Base-by-base conservation (phyloP, 64 coral and sea anemone genomes). In the Cladopsammia gracilis region DNA sequence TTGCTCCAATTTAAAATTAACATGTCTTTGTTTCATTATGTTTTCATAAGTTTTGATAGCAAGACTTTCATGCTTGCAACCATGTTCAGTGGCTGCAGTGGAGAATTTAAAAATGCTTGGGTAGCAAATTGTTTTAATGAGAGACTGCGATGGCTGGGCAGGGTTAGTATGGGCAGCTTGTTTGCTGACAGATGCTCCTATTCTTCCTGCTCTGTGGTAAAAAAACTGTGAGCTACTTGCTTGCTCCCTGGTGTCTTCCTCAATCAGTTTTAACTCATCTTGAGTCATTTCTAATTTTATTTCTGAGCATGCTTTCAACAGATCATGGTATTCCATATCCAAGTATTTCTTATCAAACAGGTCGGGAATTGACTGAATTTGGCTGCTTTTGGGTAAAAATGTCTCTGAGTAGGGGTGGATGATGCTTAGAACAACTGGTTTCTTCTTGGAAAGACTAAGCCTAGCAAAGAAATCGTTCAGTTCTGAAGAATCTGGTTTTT, bases 51-150 rank as follows among this genome's bases (percentile, higher is more conserved):
- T 13, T 23, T 71, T 49, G 51, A 71, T 53, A 23, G 48, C 83
- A n/a, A 2, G 7, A 16, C 13, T 43, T 66, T 80, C 77, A 80
- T 59, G 4, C 44, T 60, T 80, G 7, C 3, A 0, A 58, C 77
- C 77, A 60, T 80, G 77, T 0, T 22, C 60, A 3, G 60, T 43
- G 4, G 77, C 77, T 80, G 58, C 60, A 13, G 52, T 24, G 5
- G 18, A 59, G 0, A 24, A 19, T 44, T 24, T 80, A 25, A 61
- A 80, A 9, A 80, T 8, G 0, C 49, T 16, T 1, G 45, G 81
- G 19, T 89, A 89, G 49, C 72, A 89, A 3, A 89, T 76, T n/a
- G 4, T 20, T 45, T 89, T 89, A 7, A 89, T 77, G 5, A 89
- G 56, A 48, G 87, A 76, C 8, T 10, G 14, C 1, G 49, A 77